Percentiles rank a stretch among this genome's conserved stretches.
These are phyloP conservation scores for Stegostoma tigrinum DNA, from an alignment of 2,113 vertebrate species.

Conservation along the genomic window DNA sequence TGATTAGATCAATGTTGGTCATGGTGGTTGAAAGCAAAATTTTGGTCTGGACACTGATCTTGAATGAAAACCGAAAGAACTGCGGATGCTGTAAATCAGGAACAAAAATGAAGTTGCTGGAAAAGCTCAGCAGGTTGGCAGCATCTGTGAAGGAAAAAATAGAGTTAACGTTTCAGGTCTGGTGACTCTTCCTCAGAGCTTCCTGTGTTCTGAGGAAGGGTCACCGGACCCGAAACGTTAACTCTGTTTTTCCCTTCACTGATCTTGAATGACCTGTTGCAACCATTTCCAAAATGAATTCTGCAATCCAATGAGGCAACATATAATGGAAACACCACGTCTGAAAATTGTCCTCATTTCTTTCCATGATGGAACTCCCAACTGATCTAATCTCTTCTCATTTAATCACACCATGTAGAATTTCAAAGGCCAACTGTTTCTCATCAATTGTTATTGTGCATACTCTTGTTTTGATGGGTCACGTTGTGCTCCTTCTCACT, in stretches of 20 bases:
- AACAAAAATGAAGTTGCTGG: no score
- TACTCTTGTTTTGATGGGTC: neutral
- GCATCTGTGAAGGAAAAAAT: no score
- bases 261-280: neutral
- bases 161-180: no score
- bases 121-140: no score
- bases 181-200: no score
- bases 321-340: neutral
- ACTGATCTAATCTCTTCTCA: neutral
- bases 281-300: neutral
- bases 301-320: neutral
- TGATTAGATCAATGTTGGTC: neutral
- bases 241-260: no score
- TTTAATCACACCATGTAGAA: neutral
- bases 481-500: neutral
- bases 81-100: no score
- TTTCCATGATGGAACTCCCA: neutral
- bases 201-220: no score
- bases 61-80: no score
- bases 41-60: neutral
- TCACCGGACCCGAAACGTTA: no score
- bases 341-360: neutral
- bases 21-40: neutral
- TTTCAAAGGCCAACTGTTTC: neutral
- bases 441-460: neutral